Base-by-base conservation (phyloP, 2,113 vertebrate genomes). In the Arvicanthis niloticus region DNA sequence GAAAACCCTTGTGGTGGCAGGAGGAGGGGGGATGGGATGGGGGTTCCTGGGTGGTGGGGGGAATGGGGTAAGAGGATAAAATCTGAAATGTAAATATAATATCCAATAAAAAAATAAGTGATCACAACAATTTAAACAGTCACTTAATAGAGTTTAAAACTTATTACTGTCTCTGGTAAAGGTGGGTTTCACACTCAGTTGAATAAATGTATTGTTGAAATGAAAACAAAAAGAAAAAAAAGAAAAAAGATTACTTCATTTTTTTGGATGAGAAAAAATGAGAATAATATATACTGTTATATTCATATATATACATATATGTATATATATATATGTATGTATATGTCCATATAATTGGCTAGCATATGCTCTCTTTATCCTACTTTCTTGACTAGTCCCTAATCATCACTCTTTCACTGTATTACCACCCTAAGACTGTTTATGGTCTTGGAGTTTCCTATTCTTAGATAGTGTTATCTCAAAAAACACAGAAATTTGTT, bases 401-500 rank as follows among this genome's bases (percentile, higher is more conserved):
- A 91, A 24, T 7, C 21, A 60, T 16, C 37, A 60, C 56, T 58
- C 10, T 84, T 82, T 82, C 22, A 21, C 37, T 60, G 40, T 40
- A 51, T 89, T 94, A 45, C 21, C 5, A 77, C 62, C n/a, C 65
- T 84, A 24, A 96, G 89, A 67, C n/a, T 62, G 24, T 91, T 80
- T 94, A 48, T n/a, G 12, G 21, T 73, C 84, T 91, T 81, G 53
- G 16, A 21, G 80, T 82, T 89, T 94, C 45, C 92, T 84, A 78
- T 48, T 7, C n/a, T 89, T 89, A 96, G 77, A 24, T 53, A 9
- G 70, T 10, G 40, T 37, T 10, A 94, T 24, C 40, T 86, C 67
- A 97, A 89, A 97, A 96, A 93, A 93, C 4, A 72, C 67, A 24
- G 77, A 62, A 89, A 78, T 76, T 84, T 93, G 31, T 93, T 85